These are phyloP conservation scores for Lophotis ruficrista DNA, from an alignment of 2,113 vertebrate species.

Conservation along the genomic window DNA sequence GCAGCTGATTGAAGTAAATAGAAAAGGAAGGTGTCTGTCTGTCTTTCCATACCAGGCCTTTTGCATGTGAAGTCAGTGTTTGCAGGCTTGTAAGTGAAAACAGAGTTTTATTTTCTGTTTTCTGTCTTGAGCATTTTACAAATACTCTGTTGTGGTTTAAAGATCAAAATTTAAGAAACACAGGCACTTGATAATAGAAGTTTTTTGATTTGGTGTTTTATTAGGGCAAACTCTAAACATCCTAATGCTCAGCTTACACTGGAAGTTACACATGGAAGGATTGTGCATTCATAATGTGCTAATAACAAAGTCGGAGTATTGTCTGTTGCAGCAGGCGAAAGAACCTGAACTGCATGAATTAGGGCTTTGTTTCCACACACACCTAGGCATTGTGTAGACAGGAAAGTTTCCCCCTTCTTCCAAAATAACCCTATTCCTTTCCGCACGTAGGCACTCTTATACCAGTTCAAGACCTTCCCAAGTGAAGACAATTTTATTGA, in stretches of 20 bases:
- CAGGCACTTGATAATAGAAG: neutral
- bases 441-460: neutral
- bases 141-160: neutral
- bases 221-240: neutral
- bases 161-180: neutral
- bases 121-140: neutral
- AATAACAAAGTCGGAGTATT: neutral
- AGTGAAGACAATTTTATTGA: neutral
- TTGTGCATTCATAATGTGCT: neutral
- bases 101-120: neutral
- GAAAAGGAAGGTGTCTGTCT: neutral
- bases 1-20: neutral
- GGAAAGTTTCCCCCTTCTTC: neutral
- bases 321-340: neutral
- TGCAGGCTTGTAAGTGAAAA: neutral
- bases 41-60: neutral
- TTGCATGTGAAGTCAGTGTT: neutral
- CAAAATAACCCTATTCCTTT: neutral
- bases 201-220: neutral
- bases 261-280: neutral
- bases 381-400: slow-evolving; percentile 12
- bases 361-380: slow-evolving; percentile 38
- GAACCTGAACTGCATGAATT: slow-evolving; percentile 16
- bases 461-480: neutral
- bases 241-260: neutral